Percentiles rank a stretch among this genome's conserved stretches.
These are phyloP conservation scores for Chlorocebus sabaeus DNA, from an alignment of 2,113 vertebrate genomes.

Conservation along the genomic window DNA sequence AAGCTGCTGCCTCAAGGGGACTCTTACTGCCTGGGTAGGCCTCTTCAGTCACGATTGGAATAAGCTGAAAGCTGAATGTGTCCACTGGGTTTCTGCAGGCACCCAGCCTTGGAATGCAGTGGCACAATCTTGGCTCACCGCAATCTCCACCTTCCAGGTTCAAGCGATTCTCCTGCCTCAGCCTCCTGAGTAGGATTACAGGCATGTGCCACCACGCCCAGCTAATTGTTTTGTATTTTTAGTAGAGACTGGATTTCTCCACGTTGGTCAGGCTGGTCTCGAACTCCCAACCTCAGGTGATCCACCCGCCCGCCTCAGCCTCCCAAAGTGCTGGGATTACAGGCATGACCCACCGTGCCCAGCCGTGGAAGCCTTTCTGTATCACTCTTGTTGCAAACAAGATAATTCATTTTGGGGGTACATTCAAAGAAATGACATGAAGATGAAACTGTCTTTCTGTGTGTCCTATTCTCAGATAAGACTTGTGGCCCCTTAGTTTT, in stretches of 20 bases:
- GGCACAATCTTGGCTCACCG: too few species aligned
- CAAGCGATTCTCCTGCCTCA: too few species aligned
- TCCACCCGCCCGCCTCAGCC: too few species aligned
- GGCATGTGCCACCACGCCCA: too few species aligned
- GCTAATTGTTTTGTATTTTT: too few species aligned
- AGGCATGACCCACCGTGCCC: too few species aligned
- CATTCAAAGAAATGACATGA: background rate
- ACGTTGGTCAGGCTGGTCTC: too few species aligned
- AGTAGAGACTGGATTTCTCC: too few species aligned
- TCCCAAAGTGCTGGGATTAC: too few species aligned
- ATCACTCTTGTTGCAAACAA: background rate
- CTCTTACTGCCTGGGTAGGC: background rate
- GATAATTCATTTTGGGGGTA: background rate
- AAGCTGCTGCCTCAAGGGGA: background rate
- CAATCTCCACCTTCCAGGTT: too few species aligned
- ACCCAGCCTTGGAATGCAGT: background rate
- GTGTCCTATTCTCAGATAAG: background rate
- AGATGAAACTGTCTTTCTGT: background rate
- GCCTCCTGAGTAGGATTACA: too few species aligned
- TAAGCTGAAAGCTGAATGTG: background rate
- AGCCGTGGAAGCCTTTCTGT: background rate
- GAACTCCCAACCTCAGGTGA: too few species aligned
- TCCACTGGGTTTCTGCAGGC: background rate
- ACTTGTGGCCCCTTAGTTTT: background rate
- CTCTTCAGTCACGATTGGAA: background rate